Percentiles rank a stretch among this genome's conserved stretches.
Conservation (phyloP, 2,888 invertebrate species). For the Leptinotarsa haldemani region DNA sequence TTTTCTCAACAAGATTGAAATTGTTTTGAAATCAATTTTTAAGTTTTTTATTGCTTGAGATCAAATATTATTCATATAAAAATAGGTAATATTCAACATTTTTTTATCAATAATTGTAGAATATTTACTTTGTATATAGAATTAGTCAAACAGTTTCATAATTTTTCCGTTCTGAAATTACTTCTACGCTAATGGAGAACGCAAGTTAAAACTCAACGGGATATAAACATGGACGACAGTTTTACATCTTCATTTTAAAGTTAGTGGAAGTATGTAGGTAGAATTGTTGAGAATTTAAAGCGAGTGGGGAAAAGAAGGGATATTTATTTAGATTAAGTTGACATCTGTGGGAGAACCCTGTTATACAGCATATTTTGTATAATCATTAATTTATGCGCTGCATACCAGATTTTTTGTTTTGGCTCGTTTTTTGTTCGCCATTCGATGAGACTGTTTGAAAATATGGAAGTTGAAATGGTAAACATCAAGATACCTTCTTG, state of each 20-base stretch:
- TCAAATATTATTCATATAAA: too few species aligned
- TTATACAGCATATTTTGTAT: conserved; percentile 52
- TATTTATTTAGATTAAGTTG: conserved; percentile 62
- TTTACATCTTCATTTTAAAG: conserved; percentile 62
- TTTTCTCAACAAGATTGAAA: too few species aligned
- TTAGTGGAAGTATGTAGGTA: conserved; percentile 56
- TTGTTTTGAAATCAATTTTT: too few species aligned
- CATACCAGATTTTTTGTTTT: conserved; percentile 44
- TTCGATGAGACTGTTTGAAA: neutral
- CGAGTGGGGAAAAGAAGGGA: conserved; percentile 57
- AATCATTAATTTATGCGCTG: conserved; percentile 55
- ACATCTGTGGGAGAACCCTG: conserved; percentile 57
- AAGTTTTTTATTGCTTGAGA: too few species aligned
- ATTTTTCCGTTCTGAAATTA: neutral
- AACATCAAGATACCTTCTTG: too few species aligned
- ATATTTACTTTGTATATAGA: neutral
- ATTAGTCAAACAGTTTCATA: neutral
- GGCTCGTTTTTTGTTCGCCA: conserved; percentile 26
- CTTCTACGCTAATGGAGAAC: neutral
- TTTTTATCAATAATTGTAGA: too few species aligned
- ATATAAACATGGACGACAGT: conserved; percentile 40
- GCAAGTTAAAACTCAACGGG: conserved; percentile 31
- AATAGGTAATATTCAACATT: too few species aligned
- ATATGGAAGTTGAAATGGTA: neutral
- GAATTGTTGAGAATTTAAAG: conserved; percentile 59